Conservation (phyloP, 2,113 vertebrate genomes). For the Ia io region DNA sequence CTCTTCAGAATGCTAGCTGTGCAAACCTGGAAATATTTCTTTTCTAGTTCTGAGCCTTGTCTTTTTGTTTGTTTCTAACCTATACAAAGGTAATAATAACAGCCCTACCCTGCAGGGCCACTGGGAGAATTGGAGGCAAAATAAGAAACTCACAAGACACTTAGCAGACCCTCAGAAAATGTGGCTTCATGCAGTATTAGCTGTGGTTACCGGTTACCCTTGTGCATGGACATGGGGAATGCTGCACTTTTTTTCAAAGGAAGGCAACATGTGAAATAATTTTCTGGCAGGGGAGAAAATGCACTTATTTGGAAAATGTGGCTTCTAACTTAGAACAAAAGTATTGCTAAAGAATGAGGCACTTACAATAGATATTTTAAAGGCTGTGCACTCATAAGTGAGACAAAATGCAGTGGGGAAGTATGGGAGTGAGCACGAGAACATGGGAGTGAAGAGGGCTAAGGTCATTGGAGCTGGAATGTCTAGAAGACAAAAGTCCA, state of each 20-base stretch:
- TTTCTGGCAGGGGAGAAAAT: not conserved
- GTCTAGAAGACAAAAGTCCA: not conserved
- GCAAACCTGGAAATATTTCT: not conserved
- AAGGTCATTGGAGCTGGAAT: not conserved
- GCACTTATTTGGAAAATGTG: not conserved
- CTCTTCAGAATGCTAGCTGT: not conserved
- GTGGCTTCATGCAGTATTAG: not conserved
- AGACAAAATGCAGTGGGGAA: not conserved
- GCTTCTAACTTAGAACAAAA: not conserved
- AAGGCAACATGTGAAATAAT: not conserved
- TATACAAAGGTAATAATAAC: not conserved
- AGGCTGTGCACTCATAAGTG: not conserved
- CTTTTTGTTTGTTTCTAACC: not conserved
- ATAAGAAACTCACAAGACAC: too few relatives aligned
- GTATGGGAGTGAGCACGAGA: not conserved
- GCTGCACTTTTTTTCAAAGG: not conserved
- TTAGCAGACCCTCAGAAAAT: not conserved
- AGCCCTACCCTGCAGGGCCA: accelerated
- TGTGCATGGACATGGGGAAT: not conserved
- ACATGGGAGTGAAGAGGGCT: not conserved
- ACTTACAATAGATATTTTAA: not conserved
- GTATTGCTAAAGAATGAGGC: not conserved
- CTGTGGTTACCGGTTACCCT: not conserved
- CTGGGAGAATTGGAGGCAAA: not conserved
- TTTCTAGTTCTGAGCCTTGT: not conserved